Evolutionary conservation across 2,888 invertebrate genomes (phyloP), one percentile per base, ranked within the genome.

Genomic region (Amaurobius ferox): DNA sequence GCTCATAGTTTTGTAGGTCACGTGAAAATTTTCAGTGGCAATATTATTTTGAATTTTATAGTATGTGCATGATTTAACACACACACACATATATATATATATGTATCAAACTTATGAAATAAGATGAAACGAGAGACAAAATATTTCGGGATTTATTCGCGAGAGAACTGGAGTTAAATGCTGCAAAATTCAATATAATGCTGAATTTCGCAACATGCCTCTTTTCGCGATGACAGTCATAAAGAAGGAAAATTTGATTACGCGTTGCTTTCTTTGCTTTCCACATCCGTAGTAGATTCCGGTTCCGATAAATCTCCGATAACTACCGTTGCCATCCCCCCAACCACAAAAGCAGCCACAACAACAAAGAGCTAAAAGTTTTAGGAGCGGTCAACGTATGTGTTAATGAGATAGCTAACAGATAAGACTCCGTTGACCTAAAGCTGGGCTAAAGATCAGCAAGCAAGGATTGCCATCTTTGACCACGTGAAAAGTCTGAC

Each of bases 331-430:
- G 76, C 76, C 76, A 55, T 62, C 81, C 76, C 61, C 76, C 81
- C 76, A 19, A 68, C 81, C 74, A 61, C 76, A 76, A 74, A 76
- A 67, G 67, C 66, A 64, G 77, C 77, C 77, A 44, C 83, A 83
- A 83, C 83, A 83, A 83, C 71, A 72, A 83, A 77, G 77, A 70
- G 77, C 83, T 83, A 77, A 83, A 83, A 83, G 77, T 83, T 83
- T 83, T 83, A 83, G 77, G 76, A 83, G 83, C 83, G 83, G 76
- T 77, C 83, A 83, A 64, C 70, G 83, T 62, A 83, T 83, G 83
- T 83, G 83, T 83, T 83, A 83, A 83, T 83, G 83, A 83, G 83
- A 83, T 83, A 77, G 83, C 76, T 83, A 83, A 83, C 76, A 77
- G 81, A 81, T 81, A 81, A 81, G 81, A 81, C 73, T 74, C 73